Conservation (phyloP, 30 jellyfish, hydroid and myxozoan genomes). For the Sanderia malayensis region DNA sequence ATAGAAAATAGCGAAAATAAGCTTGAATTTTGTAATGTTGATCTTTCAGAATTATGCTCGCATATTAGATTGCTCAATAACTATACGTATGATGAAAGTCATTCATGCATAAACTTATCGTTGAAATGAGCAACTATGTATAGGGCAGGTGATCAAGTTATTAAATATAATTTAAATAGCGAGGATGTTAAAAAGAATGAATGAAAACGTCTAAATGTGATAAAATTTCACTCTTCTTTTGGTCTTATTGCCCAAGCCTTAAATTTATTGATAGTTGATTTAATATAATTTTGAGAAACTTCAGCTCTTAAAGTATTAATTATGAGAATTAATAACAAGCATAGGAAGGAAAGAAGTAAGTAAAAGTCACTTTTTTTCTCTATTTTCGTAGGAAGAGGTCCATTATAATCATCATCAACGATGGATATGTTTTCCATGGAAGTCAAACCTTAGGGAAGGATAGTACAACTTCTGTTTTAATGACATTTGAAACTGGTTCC, state of each 20-base stretch:
- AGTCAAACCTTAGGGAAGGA: constrained; percentile 12
- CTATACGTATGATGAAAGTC: no score
- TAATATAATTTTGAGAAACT: neutral
- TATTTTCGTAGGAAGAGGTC: constrained; percentile 31
- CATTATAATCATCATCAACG: constrained; percentile 19
- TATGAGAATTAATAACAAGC: constrained; percentile 3
- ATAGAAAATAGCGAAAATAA: no score
- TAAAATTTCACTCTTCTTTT: constrained; percentile 33
- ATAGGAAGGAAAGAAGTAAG: constrained; percentile 10
- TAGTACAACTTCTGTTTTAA: neutral
- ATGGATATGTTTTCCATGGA: constrained; percentile 5
- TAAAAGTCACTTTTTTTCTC: constrained; percentile 46
- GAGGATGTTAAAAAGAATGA: no score
- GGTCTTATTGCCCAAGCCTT: constrained; percentile 43
- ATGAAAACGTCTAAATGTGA: no score
- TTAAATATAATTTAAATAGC: no score
- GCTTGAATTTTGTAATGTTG: no score
- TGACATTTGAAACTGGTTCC: no score
- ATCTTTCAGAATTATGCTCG: no score
- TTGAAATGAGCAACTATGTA: no score
- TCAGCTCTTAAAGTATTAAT: constrained; percentile 25
- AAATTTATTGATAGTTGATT: neutral
- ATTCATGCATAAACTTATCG: no score
- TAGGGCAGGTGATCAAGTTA: no score
- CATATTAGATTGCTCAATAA: no score